Base-by-base conservation (phyloP, 1,140 invertebrate genomes). In the Zaprionus lachaisei region DNA sequence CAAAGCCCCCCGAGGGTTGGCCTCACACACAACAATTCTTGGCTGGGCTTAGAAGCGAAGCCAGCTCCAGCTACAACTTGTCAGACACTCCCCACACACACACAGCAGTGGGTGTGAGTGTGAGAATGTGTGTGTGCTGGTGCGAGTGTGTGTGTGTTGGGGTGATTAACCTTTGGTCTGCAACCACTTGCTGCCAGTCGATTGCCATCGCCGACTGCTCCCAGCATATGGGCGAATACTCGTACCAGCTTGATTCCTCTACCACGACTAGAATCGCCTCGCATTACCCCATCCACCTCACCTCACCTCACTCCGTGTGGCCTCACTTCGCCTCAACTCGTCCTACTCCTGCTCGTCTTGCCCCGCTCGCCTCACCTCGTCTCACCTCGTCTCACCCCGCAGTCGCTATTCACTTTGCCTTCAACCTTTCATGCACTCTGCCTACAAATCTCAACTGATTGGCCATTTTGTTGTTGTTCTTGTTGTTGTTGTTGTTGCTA, bases 131-230 rank as follows among this genome's bases (percentile, higher is more conserved):
- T 58, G 58, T 31, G 22, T 20, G 15, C 38, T n/a, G n/a, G 31
- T 74, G 57, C 47, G 47, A 58, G 64, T 61, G 55, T 58, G 34
- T 61, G 60, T 69, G 47, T 60, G 60, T 71, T 78, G 86, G 82
- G 85, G 86, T 90, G 85, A 90, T 90, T 90, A 90, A 90, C 85
- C 85, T 82, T 91, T 90, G 85, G 79, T 81, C 82, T 63, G 73
- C 69, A 61, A 55, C 61, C 66, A 75, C 72, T 70, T 76, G 71
- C 84, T 87, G 84, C 70, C 66, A 79, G 68, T 62, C 72, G 78
- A 89, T 87, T 76, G 81, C 69, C 81, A 84, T 87, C 69, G 84
- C 65, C 37, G 79, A 73, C 78, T 87, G 81, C 89, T 89, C 72
- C 68, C 68, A 72, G 28, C 81, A 87, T 83, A 83, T 89, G 72